A percentile compares a stretch with the other conserved stretches of the same genome.
Evolutionary conservation across 1,140 invertebrate species (phyloP).

Genomic region (Drosophila subobscura): DNA sequence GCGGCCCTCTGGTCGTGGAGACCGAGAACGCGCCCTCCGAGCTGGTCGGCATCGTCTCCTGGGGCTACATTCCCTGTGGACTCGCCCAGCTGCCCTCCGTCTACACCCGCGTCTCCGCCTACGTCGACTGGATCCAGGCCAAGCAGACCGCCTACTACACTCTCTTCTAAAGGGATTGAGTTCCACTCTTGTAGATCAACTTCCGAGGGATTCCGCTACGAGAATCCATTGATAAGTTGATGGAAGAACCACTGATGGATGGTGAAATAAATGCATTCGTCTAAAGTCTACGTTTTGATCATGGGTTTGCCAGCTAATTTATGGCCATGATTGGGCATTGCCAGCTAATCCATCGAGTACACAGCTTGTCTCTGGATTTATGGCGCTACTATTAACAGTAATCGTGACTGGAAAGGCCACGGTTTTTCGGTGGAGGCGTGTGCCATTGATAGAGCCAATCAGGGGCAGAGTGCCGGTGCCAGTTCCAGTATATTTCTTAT

Average conservation of each 20-base stretch:
- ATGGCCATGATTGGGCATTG: constrained; percentile 19
- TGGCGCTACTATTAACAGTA: constrained; percentile 10
- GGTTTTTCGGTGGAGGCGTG: constrained; percentile 29
- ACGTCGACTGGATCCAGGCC: constrained; percentile 82
- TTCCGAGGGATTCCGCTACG: not conserved
- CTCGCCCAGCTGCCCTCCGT: constrained; percentile 87
- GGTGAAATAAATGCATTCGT: constrained; percentile 45
- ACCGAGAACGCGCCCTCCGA: constrained; percentile 53
- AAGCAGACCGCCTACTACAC: constrained; percentile 64
- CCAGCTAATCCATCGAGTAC: constrained; percentile 9
- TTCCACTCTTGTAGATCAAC: not conserved
- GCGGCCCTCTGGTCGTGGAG: constrained; percentile 86
- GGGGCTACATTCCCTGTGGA: constrained; percentile 89
- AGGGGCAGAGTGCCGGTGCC: constrained; percentile 9
- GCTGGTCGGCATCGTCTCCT: constrained; percentile 89
- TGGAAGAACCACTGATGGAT: constrained; percentile 22
- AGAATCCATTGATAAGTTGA: too few relatives aligned
- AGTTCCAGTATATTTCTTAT: constrained; percentile 21
- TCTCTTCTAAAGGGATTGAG: constrained; percentile 49
- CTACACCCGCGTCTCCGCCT: constrained; percentile 88
- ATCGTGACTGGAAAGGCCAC: constrained; percentile 17
- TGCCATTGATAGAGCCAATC: constrained; percentile 38
- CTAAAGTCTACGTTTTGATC: constrained; percentile 7
- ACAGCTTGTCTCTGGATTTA: constrained; percentile 30
- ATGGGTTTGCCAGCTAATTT: constrained; percentile 12